These are phyloP conservation scores for Apis dorsata DNA, from an alignment of 1,140 invertebrate species.

Conservation along the genomic window DNA sequence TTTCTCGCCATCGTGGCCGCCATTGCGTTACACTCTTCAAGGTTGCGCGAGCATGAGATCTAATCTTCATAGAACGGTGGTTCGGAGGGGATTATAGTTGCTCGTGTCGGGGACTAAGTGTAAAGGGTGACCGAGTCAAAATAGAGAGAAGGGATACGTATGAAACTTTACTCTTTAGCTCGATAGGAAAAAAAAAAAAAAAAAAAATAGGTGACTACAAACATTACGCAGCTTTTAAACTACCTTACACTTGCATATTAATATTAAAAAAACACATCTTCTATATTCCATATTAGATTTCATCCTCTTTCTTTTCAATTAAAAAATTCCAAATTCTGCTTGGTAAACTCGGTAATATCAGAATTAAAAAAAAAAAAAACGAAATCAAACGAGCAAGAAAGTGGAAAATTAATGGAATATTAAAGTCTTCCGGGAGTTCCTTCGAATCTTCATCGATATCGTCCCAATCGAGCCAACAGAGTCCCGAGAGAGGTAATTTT, in stretches of 20 bases:
- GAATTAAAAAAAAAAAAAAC: too few relatives aligned
- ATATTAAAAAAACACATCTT: too few relatives aligned
- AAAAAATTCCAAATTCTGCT: too few relatives aligned
- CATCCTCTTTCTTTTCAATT: too few relatives aligned
- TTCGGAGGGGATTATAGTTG: conserved; percentile 14
- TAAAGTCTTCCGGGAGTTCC: too few relatives aligned
- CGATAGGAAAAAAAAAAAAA: conserved; percentile 6
- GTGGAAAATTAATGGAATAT: too few relatives aligned
- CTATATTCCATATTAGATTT: too few relatives aligned
- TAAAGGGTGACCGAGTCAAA: conserved; percentile 23
- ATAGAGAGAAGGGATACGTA: not conserved
- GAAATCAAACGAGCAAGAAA: too few relatives aligned
- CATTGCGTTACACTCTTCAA: conserved; percentile 21
- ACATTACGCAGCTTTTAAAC: too few relatives aligned
- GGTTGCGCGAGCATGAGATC: conserved; percentile 33
- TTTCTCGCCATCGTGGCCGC: not conserved
- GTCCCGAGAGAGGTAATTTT: conserved; percentile 52
- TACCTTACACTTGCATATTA: too few relatives aligned
- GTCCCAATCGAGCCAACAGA: not conserved
- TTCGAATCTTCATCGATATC: not conserved
- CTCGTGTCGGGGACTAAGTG: conserved; percentile 16
- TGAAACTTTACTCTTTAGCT: not conserved
- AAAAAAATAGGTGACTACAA: not conserved
- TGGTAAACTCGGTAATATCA: too few relatives aligned
- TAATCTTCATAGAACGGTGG: conserved; percentile 18